Conservation (phyloP, 2,113 vertebrate species). For the Glareola pratincola region DNA sequence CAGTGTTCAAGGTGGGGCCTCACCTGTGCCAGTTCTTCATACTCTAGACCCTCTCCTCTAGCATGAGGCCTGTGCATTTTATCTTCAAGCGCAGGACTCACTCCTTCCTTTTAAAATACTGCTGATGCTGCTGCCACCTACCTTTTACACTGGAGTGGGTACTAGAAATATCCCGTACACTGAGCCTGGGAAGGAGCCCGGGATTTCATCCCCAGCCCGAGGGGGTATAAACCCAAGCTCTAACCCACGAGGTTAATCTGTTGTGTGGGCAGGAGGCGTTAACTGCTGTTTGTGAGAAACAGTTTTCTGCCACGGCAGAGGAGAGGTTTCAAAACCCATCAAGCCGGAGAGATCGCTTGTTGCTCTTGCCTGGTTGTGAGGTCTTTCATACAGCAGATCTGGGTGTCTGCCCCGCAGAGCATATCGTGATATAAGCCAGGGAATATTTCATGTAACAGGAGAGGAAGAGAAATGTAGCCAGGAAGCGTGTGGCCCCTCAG, state of each 20-base stretch:
- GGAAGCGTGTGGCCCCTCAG: not conserved
- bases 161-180: not conserved
- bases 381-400: not conserved
- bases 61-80: not conserved
- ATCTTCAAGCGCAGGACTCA: not conserved
- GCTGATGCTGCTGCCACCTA: slow-evolving; percentile 31
- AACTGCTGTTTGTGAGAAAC: not conserved
- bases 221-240: not conserved
- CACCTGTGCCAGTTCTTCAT: not conserved
- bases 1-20: not conserved
- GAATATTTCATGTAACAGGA: not conserved
- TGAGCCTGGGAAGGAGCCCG: not conserved
- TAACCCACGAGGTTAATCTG: not conserved
- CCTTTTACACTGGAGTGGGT: not conserved
- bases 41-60: not conserved
- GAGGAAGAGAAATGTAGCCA: not conserved
- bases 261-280: not conserved
- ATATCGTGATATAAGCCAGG: not conserved
- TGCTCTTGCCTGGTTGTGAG: not conserved
- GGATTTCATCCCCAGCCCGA: not conserved
- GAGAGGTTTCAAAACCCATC: not conserved
- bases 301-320: not conserved
- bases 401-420: accelerated
- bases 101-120: not conserved
- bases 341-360: not conserved